Percentiles rank a stretch among this genome's conserved stretches.
Conservation (phyloP, 2,113 vertebrate species). For the Gopherus flavomarginatus region DNA sequence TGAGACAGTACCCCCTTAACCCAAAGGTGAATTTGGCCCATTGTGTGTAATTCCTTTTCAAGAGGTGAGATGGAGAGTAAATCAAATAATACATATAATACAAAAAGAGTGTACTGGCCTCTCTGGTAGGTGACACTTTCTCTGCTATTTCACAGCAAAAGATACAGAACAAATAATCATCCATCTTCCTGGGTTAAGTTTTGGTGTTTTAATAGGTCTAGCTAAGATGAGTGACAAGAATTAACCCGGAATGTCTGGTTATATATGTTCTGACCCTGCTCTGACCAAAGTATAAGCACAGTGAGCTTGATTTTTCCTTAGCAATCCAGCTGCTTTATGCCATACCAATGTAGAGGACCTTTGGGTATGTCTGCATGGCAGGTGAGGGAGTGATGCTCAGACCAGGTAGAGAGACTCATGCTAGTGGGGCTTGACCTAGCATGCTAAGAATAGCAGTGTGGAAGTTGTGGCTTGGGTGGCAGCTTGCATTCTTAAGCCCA, state of each 20-base stretch:
- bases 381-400: no score
- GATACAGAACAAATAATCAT: background rate
- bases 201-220: background rate
- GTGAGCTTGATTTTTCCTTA: background rate
- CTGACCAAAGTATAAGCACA: background rate
- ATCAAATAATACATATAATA: background rate
- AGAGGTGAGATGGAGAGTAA: background rate
- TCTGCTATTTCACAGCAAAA: background rate
- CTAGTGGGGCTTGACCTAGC: no score
- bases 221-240: background rate
- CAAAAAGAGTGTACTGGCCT: accelerated
- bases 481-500: no score
- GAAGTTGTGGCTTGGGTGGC: no score
- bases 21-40: background rate
- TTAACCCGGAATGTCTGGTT: background rate
- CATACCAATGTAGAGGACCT: background rate
- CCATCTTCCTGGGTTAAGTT: background rate
- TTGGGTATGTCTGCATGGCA: background rate
- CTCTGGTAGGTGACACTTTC: background rate
- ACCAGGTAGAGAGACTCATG: no score
- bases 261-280: background rate
- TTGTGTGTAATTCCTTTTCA: background rate
- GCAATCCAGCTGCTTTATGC: slow-evolving; percentile 20
- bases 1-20: background rate
- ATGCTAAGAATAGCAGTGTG: no score